Base-by-base conservation (phyloP, 2,888 invertebrate species). In the Acrobasis consociella region DNA sequence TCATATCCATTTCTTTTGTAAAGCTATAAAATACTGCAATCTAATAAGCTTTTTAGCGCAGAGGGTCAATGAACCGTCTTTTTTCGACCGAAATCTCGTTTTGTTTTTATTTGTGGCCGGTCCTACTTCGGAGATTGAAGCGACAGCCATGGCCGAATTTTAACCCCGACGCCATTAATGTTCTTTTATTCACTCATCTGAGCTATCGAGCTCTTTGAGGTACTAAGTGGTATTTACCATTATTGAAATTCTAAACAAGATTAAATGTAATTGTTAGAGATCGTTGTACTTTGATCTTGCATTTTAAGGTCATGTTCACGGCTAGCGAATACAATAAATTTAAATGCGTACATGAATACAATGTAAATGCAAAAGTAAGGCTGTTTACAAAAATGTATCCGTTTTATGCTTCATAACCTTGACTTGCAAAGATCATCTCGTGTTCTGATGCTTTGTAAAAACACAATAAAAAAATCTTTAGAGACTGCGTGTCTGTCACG, bases 81-180 rank as follows among this genome's bases (percentile, higher is more conserved):
- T 69, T 69, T 67, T 67, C 56, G 39, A n/a, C 51, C 62, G 49
- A 60, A 64, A 66, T 67, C 65, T 62, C 52, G 69, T 69, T 65
- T 60, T 56, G 52, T 63, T 62, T 67, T 68, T 67, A 22, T 65
- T 55, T 62, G 51, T 42, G 60, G 58, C 49, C 49, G 63, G 62
- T 51, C 64, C 42, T 59, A 46, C 63, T 59, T 55, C 52, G 53
- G 58, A 60, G 17, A 11, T 52, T 22, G 38, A 64, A 63, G 59
- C 53, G 50, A 60, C 60, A 59, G 62, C 16, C 49, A 46, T 38
- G 59, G 16, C 42, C 17, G 61, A 46, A 39, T 53, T 46, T 61
- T 53, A 46, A 61, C 61, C 61, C 49, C 17, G n/a, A 15, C 52
- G 15, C n/a, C 42, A 39, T 22, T 51, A 51, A 51, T 60, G 50